These are phyloP conservation scores for Drosophila bunnanda DNA, from an alignment of 2,888 invertebrate genomes.

Conservation along the genomic window DNA sequence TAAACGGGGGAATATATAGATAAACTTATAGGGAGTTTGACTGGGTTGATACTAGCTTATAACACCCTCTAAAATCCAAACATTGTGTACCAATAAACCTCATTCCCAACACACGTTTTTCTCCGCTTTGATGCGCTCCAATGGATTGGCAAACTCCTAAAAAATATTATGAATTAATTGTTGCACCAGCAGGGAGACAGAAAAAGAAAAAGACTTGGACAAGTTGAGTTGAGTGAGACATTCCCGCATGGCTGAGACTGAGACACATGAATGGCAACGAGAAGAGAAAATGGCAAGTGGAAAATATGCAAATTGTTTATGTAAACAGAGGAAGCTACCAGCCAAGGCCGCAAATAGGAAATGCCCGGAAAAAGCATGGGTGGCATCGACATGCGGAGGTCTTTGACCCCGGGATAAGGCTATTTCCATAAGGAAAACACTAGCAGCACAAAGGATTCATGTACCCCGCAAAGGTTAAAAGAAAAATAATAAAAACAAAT, in stretches of 20 bases:
- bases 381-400: slow-evolving; percentile 36
- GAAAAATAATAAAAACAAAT: slow-evolving; percentile 1
- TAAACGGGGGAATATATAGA: slow-evolving; percentile 2
- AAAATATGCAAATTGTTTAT: slow-evolving; percentile 61
- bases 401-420: slow-evolving; percentile 18
- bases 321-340: slow-evolving; percentile 66
- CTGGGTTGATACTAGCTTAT: not conserved
- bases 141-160: slow-evolving; percentile 33
- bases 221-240: slow-evolving; percentile 37
- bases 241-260: slow-evolving; percentile 31
- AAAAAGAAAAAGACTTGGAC: slow-evolving; percentile 38
- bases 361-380: slow-evolving; percentile 45
- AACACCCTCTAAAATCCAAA: not conserved
- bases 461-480: slow-evolving; percentile 7
- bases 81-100: not conserved
- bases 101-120: slow-evolving; percentile 14
- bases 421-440: slow-evolving; percentile 4
- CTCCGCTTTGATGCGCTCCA: slow-evolving; percentile 54
- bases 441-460: slow-evolving; percentile 9
- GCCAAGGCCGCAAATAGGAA: slow-evolving; percentile 75
- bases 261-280: slow-evolving; percentile 30
- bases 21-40: not conserved
- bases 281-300: slow-evolving; percentile 26
- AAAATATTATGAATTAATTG: slow-evolving; percentile 64
- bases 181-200: slow-evolving; percentile 52